These are phyloP conservation scores for Cynopterus sphinx DNA, from an alignment of 2,797 vertebrate species.

Conservation along the genomic window DNA sequence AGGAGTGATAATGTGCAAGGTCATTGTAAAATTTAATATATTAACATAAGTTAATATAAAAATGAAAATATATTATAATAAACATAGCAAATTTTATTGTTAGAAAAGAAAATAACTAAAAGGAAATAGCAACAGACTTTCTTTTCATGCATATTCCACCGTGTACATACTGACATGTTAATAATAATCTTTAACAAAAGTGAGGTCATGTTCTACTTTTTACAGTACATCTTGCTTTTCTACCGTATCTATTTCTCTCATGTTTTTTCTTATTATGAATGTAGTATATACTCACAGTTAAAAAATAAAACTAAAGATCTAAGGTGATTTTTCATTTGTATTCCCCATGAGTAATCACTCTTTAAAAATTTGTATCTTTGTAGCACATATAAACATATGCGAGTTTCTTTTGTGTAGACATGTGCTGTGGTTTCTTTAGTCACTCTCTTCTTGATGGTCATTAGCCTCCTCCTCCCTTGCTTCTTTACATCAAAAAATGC, in stretches of 20 bases:
- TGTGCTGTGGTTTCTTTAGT: background rate
- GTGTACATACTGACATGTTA: background rate
- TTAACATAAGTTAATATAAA: conserved; percentile 24
- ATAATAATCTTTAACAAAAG: background rate
- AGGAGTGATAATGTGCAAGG: background rate
- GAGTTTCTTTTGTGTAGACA: background rate
- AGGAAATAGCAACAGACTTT: background rate
- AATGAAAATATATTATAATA: background rate
- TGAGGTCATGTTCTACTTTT: background rate
- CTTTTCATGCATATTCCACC: background rate
- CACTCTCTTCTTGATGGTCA: background rate
- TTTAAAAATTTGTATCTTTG: background rate
- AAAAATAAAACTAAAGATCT: conserved; percentile 3
- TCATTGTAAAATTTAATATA: background rate
- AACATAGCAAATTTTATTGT: background rate
- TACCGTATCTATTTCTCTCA: background rate
- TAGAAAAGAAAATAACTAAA: background rate
- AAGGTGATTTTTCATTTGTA: background rate
- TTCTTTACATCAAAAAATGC: background rate
- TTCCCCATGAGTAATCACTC: background rate
- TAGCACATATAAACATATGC: background rate
- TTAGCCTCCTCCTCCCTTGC: background rate
- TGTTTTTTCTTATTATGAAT: background rate
- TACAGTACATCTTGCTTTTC: background rate
- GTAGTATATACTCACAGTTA: background rate